Percentiles rank a stretch among this genome's conserved stretches.
phyloP scores from a whole-genome alignment of 1,140 invertebrate species.

The Streblospio benedicti region DNA sequence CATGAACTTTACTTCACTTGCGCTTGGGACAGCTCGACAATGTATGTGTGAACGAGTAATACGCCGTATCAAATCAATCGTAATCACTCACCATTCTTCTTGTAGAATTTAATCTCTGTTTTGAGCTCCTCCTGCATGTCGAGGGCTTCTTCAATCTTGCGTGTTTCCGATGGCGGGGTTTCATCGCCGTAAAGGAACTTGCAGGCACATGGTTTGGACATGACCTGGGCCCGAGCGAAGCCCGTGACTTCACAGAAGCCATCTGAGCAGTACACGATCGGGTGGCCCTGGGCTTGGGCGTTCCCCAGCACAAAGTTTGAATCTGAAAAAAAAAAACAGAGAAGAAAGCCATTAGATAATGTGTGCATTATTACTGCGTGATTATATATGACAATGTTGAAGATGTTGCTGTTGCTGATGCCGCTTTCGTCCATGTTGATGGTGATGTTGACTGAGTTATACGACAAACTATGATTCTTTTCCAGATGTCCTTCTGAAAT shows the following conservation, averaged over 20 bases:
- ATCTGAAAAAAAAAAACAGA: conserved; percentile 60
- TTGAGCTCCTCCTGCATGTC: conserved; percentile 81
- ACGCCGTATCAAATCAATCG: no score
- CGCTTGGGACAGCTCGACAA: no score
- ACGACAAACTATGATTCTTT: no score
- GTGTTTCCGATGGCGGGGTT: conserved; percentile 77
- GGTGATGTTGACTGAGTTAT: conserved; percentile 16
- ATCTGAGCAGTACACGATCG: conserved; percentile 96
- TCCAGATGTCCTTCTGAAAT: no score
- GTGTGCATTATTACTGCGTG: neutral
- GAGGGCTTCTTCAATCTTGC: conserved; percentile 76
- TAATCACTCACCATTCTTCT: conserved; percentile 71
- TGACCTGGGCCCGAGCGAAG: conserved; percentile 67
- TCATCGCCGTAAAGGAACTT: conserved; percentile 89
- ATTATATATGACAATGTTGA: neutral
- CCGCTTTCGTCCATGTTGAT: conserved; percentile 6
- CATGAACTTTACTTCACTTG: no score
- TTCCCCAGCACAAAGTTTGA: conserved; percentile 97
- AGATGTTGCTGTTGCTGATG: neutral
- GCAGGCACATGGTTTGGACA: conserved; percentile 87
- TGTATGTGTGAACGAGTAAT: no score
- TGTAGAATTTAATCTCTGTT: conserved; percentile 85
- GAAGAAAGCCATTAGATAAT: conserved; percentile 4
- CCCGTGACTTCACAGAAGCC: conserved; percentile 95
- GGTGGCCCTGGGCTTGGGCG: conserved; percentile 82